These are phyloP conservation scores for Pseudomyrmex cubaensis DNA, from an alignment of 1,140 invertebrate species.

Conservation along the genomic window DNA sequence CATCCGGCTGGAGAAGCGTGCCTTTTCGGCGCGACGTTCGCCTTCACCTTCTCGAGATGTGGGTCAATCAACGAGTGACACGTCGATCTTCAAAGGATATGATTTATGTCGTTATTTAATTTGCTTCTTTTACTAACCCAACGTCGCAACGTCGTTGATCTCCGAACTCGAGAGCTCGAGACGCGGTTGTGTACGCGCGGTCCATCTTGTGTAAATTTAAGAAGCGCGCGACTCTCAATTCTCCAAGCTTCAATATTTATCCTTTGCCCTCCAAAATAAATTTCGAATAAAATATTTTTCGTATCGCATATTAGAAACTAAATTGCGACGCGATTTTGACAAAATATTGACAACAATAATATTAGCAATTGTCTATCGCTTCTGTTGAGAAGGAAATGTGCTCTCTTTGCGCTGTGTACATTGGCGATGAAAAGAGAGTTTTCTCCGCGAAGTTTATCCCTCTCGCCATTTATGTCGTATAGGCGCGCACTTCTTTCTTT, in stretches of 20 bases:
- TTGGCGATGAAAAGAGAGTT: too few species aligned
- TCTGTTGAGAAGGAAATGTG: too few species aligned
- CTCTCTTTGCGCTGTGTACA: too few species aligned
- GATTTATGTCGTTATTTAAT: conserved; percentile 69
- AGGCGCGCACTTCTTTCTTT: too few species aligned
- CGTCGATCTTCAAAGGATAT: conserved; percentile 53
- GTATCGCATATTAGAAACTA: too few species aligned
- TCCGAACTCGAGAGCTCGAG: conserved; percentile 13
- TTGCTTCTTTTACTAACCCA: conserved; percentile 29
- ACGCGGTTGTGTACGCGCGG: neutral
- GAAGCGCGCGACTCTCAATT: neutral
- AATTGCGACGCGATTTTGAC: neutral
- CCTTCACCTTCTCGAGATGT: conserved; percentile 33
- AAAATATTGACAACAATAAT: neutral
- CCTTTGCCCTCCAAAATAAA: too few species aligned
- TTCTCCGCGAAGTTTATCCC: too few species aligned
- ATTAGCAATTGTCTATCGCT: too few species aligned
- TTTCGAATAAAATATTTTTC: too few species aligned
- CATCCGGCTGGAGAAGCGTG: neutral
- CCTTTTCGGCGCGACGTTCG: neutral
- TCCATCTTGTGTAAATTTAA: neutral
- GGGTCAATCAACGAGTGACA: conserved; percentile 43
- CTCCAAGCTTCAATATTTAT: too few species aligned
- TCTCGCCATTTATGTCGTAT: too few species aligned
- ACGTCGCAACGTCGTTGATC: conserved; percentile 19